Evolutionary conservation across 2,888 invertebrate genomes (phyloP).

Genomic region (Teleiodes luculella): DNA sequence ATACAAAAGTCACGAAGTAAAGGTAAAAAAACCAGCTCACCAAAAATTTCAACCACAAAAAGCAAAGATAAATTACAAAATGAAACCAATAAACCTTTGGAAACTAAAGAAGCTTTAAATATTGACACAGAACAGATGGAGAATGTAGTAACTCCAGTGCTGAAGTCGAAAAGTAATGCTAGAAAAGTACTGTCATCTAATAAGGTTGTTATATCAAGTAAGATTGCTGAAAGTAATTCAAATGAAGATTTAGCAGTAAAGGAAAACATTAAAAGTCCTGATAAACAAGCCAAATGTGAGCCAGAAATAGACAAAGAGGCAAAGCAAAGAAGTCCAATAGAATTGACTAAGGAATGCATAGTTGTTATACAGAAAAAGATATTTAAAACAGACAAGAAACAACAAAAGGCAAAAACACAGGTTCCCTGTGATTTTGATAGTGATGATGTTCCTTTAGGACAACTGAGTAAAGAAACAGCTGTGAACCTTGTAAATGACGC

Average conservation of each 20-base stretch:
- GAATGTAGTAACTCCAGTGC: not conserved
- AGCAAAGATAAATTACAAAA: not conserved
- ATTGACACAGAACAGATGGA: not conserved
- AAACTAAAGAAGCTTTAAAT: not conserved
- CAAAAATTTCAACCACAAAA: not conserved
- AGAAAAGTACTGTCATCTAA: constrained; percentile 5
- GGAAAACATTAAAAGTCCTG: constrained; percentile 12
- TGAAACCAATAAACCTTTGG: not conserved
- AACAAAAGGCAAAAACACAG: constrained; percentile 32
- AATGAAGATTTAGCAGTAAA: constrained; percentile 8
- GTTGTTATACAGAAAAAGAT: constrained; percentile 66
- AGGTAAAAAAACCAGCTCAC: not conserved
- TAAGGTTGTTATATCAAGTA: not conserved
- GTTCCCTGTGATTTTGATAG: constrained; percentile 54
- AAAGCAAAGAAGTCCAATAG: constrained; percentile 51
- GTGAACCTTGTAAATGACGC: constrained; percentile 15
- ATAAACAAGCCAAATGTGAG: constrained; percentile 6
- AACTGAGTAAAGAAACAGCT: constrained; percentile 37
- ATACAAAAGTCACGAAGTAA: constrained; percentile 2
- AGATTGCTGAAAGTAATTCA: not conserved
- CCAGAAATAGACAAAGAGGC: constrained; percentile 17
- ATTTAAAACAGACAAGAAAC: constrained; percentile 38
- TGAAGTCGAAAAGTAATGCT: constrained; percentile 25
- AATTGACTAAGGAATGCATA: constrained; percentile 65
- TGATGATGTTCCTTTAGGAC: constrained; percentile 56